These are phyloP conservation scores for Adela reaumurella DNA, from an alignment of 2,888 invertebrate genomes.

Conservation along the genomic window DNA sequence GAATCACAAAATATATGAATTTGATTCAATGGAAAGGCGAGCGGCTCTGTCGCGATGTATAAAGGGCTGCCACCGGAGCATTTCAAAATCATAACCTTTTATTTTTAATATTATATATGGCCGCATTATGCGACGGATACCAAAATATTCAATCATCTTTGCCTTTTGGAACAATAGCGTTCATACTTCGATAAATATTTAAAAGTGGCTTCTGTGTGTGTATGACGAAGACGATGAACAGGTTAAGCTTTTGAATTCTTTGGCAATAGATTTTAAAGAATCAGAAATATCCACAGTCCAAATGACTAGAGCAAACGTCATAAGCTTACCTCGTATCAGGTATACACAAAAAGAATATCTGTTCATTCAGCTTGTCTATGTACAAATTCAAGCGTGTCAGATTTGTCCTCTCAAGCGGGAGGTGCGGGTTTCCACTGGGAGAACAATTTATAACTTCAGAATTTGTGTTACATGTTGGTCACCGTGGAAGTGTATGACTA, in stretches of 20 bases:
- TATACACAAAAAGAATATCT: no score
- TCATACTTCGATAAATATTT: conserved; percentile 1
- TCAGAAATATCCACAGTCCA: no score
- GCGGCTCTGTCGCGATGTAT: conserved; percentile 50
- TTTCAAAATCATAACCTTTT: conserved; percentile 19
- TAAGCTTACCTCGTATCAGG: no score
- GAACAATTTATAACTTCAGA: no score
- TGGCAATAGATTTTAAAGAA: not conserved
- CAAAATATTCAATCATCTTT: conserved; percentile 37
- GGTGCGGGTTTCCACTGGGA: no score
- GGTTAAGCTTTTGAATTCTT: not conserved
- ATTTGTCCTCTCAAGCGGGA: no score
- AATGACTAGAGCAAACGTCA: no score
- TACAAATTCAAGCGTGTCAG: no score
- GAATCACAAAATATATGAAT: conserved; percentile 59
- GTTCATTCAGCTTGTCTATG: no score
- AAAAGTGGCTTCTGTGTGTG: conserved; percentile 3
- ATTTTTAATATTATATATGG: conserved; percentile 42
- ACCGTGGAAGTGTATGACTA: no score
- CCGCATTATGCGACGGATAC: conserved; percentile 27
- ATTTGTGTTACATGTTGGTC: no score
- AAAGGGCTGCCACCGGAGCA: conserved; percentile 51
- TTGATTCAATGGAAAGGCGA: conserved; percentile 57
- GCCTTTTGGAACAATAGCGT: conserved; percentile 15
- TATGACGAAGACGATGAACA: no score